phyloP scores from a whole-genome alignment of 2,113 vertebrate species.

The Neoarius graeffei region DNA sequence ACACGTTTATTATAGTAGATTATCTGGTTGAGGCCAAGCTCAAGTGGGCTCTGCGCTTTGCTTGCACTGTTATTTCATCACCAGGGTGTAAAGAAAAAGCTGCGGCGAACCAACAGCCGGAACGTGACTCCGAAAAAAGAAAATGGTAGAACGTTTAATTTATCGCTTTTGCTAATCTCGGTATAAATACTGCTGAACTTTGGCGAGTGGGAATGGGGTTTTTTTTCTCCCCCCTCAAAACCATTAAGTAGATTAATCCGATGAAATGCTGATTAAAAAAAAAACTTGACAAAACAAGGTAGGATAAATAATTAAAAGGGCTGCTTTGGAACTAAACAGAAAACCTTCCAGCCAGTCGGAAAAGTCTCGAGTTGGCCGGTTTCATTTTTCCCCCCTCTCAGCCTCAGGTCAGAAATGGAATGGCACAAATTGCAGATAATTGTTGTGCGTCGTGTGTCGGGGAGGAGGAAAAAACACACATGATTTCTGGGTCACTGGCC shows the following conservation, averaged over 20 bases:
- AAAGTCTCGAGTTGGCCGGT: slow-evolving; percentile 64
- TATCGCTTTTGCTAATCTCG: slow-evolving; percentile 36
- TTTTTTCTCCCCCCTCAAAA: slow-evolving; percentile 57
- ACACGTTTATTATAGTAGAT: slow-evolving; percentile 45
- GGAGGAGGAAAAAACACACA: slow-evolving; percentile 63
- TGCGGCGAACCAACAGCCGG: slow-evolving; percentile 35
- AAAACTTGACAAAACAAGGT: slow-evolving; percentile 54
- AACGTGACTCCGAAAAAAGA: slow-evolving; percentile 23
- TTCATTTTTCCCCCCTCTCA: slow-evolving; percentile 63
- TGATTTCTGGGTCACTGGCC: slow-evolving; percentile 71
- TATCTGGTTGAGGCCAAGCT: slow-evolving; percentile 48
- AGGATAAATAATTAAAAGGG: slow-evolving; percentile 43
- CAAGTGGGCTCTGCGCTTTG: slow-evolving; percentile 5
- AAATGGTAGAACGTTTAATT: slow-evolving; percentile 5
- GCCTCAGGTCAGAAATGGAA: slow-evolving; percentile 77
- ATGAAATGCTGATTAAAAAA: slow-evolving; percentile 79
- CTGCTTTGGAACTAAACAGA: slow-evolving; percentile 58
- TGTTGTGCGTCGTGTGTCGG: slow-evolving; percentile 66
- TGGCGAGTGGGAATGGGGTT: slow-evolving; percentile 64
- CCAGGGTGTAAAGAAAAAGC: slow-evolving; percentile 26
- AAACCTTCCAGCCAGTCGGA: slow-evolving; percentile 42
- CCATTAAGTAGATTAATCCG: slow-evolving; percentile 82
- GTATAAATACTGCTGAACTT: slow-evolving; percentile 61
- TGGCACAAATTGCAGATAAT: slow-evolving; percentile 79
- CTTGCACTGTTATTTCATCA: slow-evolving; percentile 48